Percentiles rank a stretch among this genome's conserved stretches.
Evolutionary conservation across 30 jellyfish, hydroid and myxozoan species (phyloP).

Genomic region (Nemopilema nomurai): DNA sequence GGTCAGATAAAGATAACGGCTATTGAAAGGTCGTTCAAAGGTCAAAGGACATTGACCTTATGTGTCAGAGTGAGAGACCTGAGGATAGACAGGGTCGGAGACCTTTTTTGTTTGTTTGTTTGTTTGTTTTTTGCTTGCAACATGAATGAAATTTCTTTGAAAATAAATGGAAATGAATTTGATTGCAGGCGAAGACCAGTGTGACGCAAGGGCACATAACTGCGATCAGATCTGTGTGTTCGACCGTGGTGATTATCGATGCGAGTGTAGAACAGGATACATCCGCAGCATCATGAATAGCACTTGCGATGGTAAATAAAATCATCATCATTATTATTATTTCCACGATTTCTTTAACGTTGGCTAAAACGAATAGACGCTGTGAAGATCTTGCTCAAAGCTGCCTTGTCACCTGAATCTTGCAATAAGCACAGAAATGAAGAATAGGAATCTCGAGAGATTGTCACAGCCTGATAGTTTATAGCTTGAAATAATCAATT

Average conservation of each 20-base stretch:
- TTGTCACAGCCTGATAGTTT: too few relatives aligned
- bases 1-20: too few relatives aligned
- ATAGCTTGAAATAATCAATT: too few relatives aligned
- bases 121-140: too few relatives aligned
- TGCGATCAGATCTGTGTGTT: slow-evolving; percentile 89
- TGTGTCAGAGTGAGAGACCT: too few relatives aligned
- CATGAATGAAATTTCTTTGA: too few relatives aligned
- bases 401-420: not conserved
- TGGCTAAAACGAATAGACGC: not conserved
- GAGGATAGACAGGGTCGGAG: too few relatives aligned
- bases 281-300: slow-evolving; percentile 64
- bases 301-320: slow-evolving; percentile 81
- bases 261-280: slow-evolving; percentile 92
- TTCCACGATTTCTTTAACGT: not conserved
- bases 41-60: too few relatives aligned
- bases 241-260: slow-evolving; percentile 71
- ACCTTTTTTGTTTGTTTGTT: too few relatives aligned
- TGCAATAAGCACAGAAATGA: too few relatives aligned
- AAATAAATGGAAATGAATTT: not conserved
- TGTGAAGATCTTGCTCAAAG: not conserved
- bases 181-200: slow-evolving; percentile 73
- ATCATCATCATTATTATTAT: not conserved
- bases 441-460: too few relatives aligned
- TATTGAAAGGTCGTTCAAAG: too few relatives aligned
- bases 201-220: slow-evolving; percentile 88